Conservation (phyloP, 2,888 invertebrate genomes). For the Syrista parreyssii region DNA sequence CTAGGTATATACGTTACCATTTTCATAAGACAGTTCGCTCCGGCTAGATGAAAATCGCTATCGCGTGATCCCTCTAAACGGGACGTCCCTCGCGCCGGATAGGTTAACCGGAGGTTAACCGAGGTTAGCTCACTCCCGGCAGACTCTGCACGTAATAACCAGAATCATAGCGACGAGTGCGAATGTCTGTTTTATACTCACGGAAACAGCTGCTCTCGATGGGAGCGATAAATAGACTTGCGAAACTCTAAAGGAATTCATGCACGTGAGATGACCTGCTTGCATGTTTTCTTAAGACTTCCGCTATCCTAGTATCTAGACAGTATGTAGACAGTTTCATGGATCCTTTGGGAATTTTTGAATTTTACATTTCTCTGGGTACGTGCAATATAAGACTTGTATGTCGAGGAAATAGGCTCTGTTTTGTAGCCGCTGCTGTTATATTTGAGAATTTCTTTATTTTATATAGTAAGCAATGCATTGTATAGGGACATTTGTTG, state of each 20-base stretch:
- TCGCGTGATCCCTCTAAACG: neutral
- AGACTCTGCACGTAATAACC: slow-evolving; percentile 27
- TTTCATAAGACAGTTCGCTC: neutral
- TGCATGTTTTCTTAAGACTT: neutral
- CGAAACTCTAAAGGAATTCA: neutral
- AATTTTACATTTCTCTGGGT: neutral
- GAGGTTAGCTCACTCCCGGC: slow-evolving; percentile 4
- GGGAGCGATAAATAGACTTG: neutral
- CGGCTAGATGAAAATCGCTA: neutral
- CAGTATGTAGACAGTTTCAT: neutral
- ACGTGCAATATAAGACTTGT: neutral
- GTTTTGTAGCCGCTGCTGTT: neutral
- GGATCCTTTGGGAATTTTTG: neutral
- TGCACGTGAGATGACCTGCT: neutral
- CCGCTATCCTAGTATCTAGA: neutral
- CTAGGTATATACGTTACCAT: neutral
- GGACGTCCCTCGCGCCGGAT: neutral
- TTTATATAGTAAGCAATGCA: neutral
- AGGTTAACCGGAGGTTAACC: neutral
- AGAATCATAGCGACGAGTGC: slow-evolving; percentile 30
- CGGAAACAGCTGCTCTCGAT: slow-evolving; percentile 20
- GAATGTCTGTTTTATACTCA: slow-evolving; percentile 30
- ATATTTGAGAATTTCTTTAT: neutral
- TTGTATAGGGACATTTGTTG: neutral
- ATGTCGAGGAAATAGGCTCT: neutral